phyloP scores from a whole-genome alignment of 2,113 vertebrate genomes.

The Cheilinus undulatus region DNA sequence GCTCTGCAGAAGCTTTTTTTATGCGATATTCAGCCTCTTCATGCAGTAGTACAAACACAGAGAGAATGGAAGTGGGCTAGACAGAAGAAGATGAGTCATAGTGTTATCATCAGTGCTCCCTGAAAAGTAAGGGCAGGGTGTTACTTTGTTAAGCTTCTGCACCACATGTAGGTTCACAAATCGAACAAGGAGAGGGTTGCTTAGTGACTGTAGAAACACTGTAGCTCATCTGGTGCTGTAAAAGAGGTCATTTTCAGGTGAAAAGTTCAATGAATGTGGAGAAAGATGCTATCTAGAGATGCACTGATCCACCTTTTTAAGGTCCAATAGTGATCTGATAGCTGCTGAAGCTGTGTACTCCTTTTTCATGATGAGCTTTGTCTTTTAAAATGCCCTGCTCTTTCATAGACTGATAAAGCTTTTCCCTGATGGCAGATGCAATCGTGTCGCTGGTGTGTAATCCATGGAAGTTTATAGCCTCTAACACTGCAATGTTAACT shows the following conservation, averaged over 20 bases:
- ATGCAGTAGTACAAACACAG: background rate
- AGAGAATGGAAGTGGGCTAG: constrained; percentile 13
- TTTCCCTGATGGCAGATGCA: too few species aligned
- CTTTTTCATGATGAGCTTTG: too few species aligned
- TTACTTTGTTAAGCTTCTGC: background rate
- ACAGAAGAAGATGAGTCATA: constrained; percentile 45
- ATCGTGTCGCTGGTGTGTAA: too few species aligned
- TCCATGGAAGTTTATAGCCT: too few species aligned
- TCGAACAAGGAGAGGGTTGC: constrained; percentile 24
- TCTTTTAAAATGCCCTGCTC: too few species aligned
- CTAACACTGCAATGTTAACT: too few species aligned
- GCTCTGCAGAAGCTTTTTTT: background rate
- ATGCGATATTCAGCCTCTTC: background rate
- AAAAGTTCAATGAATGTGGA: too few species aligned
- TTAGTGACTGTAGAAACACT: constrained; percentile 6
- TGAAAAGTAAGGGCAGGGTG: constrained; percentile 5
- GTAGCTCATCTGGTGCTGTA: constrained; percentile 6
- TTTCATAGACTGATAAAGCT: too few species aligned
- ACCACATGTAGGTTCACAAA: constrained; percentile 4
- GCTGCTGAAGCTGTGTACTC: too few species aligned
- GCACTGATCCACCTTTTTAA: too few species aligned
- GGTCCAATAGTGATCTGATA: too few species aligned
- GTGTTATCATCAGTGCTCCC: constrained; percentile 27
- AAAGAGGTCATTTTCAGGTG: background rate
- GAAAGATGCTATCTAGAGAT: too few species aligned